Conservation (phyloP, 2,888 invertebrate species). For the Diarsia dahlii region DNA sequence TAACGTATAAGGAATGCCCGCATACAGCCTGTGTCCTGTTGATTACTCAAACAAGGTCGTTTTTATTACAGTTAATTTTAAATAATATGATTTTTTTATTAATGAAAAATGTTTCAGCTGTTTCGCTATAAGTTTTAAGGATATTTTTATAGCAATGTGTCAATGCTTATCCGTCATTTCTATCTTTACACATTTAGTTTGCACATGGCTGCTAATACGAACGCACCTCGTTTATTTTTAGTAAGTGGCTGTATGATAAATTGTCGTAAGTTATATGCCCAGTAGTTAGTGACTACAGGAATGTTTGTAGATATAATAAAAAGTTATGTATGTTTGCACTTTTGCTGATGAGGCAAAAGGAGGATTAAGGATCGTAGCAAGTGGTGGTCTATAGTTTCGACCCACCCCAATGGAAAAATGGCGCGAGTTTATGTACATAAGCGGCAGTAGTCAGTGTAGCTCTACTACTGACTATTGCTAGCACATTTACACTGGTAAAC, state of each 20-base stretch:
- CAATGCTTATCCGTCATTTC: slow-evolving; percentile 34
- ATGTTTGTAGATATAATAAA: neutral
- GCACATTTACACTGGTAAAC: too few species aligned
- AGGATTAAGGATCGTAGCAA: neutral
- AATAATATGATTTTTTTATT: slow-evolving; percentile 56
- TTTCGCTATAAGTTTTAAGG: slow-evolving; percentile 20
- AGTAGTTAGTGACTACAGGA: neutral
- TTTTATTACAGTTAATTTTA: slow-evolving; percentile 53
- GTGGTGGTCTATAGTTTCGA: neutral
- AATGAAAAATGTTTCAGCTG: slow-evolving; percentile 52
- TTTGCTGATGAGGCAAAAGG: too few species aligned
- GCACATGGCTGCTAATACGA: slow-evolving; percentile 37
- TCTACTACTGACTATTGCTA: too few species aligned
- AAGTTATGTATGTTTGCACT: too few species aligned
- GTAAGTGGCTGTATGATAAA: slow-evolving; percentile 10
- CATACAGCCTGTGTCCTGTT: slow-evolving; percentile 44
- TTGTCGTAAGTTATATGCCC: neutral
- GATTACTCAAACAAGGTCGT: slow-evolving; percentile 46
- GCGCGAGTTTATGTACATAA: neutral
- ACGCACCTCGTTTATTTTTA: slow-evolving; percentile 22
- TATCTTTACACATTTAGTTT: slow-evolving; percentile 32
- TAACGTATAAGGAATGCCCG: slow-evolving; percentile 55
- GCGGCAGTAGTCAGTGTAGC: too few species aligned
- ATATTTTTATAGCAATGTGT: slow-evolving; percentile 30
- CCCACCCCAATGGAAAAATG: neutral